A percentile compares a stretch with the other conserved stretches of the same genome.
Conservation (phyloP, 2,113 vertebrate genomes). For the Hippocampus guttulatus region DNA sequence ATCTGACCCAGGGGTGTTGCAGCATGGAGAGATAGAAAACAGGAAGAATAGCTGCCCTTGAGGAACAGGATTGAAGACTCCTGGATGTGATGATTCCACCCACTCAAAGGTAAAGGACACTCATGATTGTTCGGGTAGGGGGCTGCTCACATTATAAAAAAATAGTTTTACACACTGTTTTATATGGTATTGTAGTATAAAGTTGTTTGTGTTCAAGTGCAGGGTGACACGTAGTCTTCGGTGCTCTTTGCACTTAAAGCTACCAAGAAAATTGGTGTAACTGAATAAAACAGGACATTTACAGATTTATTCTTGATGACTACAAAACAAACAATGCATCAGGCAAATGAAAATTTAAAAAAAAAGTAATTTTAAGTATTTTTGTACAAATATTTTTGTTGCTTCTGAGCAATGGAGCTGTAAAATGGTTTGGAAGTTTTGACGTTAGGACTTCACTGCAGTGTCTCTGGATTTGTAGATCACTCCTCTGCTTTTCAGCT, state of each 20-base stretch:
- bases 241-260: neutral
- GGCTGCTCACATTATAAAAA: no score
- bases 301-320: neutral
- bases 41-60: no score
- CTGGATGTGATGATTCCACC: no score
- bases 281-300: neutral
- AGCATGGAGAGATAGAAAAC: no score
- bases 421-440: neutral
- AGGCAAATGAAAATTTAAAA: neutral
- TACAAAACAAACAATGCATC: neutral
- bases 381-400: neutral
- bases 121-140: no score
- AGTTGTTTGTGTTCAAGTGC: neutral
- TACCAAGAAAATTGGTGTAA: neutral
- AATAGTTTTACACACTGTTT: no score
- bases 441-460: slow-evolving; percentile 88
- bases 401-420: neutral
- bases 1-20: no score
- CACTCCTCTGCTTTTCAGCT: slow-evolving; percentile 95
- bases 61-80: no score
- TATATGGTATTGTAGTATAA: neutral
- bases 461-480: slow-evolving; percentile 98
- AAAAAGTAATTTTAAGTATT: neutral
- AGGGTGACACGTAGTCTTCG: neutral
- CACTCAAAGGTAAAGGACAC: no score